A percentile compares a stretch with the other conserved stretches of the same genome.
Conservation (phyloP, 2,797 vertebrate species). For the Erpetoichthys calabaricus region DNA sequence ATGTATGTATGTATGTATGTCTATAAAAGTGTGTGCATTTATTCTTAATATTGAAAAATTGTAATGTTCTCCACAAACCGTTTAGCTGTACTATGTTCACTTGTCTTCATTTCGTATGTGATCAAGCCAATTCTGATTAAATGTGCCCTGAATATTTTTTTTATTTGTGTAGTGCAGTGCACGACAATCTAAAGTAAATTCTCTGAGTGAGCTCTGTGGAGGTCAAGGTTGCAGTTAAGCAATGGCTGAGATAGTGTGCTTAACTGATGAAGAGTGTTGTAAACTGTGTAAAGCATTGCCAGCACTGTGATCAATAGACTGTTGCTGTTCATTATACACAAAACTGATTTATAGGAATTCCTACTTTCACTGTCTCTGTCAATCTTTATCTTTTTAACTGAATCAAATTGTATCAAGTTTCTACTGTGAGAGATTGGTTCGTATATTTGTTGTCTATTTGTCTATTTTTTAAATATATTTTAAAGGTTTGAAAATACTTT, state of each 20-base stretch:
- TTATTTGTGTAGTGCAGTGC: not conserved
- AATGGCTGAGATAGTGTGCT: conserved; percentile 7
- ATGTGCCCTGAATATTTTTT: conserved; percentile 1
- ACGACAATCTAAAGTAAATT: conserved; percentile 14
- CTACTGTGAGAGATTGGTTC: no score
- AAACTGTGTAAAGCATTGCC: conserved; percentile 5
- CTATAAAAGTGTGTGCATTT: no score
- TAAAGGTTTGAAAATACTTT: no score
- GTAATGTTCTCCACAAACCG: not conserved
- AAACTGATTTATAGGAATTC: conserved; percentile 3
- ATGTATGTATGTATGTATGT: no score
- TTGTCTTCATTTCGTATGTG: conserved; percentile 9
- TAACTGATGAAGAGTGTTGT: conserved; percentile 1
- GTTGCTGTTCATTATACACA: conserved; percentile 13
- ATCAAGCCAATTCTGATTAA: conserved; percentile 6
- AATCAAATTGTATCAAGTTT: no score
- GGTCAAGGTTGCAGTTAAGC: conserved; percentile 19
- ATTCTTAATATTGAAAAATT: no score
- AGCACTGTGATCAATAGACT: conserved; percentile 18
- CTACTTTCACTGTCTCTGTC: no score
- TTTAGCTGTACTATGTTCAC: conserved; percentile 1
- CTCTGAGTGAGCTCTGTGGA: not conserved
- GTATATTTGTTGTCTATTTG: no score
- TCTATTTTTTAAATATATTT: no score
- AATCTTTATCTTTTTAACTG: no score